phyloP scores from a whole-genome alignment of 2,797 vertebrate genomes.

The Cichlasoma orientale region DNA sequence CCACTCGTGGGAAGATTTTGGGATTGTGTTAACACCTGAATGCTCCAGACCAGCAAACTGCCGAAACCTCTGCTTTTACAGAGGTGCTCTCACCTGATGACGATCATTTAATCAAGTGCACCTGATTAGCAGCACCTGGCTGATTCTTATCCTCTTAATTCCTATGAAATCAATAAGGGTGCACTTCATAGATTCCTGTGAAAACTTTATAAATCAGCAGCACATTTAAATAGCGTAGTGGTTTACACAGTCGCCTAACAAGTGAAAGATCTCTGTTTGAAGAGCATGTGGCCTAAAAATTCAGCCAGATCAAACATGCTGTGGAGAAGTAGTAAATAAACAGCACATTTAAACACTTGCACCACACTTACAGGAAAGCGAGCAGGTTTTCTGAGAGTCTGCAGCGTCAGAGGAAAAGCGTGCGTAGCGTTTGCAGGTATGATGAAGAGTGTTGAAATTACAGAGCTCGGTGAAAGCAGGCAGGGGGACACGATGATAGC shows the following conservation, averaged over 20 bases:
- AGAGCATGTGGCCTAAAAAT: neutral
- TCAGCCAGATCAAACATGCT: neutral
- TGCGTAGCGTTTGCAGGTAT: conserved; percentile 32
- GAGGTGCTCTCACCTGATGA: no score
- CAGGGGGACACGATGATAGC: conserved; percentile 31
- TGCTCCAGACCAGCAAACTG: no score
- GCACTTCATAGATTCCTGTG: neutral
- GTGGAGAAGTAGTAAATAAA: neutral
- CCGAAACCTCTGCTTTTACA: no score
- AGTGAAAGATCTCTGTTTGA: neutral
- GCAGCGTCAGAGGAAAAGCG: neutral
- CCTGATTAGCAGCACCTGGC: neutral
- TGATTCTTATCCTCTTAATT: neutral
- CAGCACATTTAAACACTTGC: neutral
- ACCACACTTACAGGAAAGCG: neutral
- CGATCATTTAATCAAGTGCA: no score
- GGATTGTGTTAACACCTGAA: no score
- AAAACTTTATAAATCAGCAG: no score
- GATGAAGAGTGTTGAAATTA: conserved; percentile 62
- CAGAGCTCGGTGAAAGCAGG: conserved; percentile 43
- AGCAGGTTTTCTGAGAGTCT: neutral
- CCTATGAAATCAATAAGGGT: neutral
- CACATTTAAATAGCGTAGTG: neutral
- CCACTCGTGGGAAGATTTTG: no score
- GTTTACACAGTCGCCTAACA: neutral